Conservation (phyloP, 2,888 invertebrate species). For the Ormyrus nitidulus region DNA sequence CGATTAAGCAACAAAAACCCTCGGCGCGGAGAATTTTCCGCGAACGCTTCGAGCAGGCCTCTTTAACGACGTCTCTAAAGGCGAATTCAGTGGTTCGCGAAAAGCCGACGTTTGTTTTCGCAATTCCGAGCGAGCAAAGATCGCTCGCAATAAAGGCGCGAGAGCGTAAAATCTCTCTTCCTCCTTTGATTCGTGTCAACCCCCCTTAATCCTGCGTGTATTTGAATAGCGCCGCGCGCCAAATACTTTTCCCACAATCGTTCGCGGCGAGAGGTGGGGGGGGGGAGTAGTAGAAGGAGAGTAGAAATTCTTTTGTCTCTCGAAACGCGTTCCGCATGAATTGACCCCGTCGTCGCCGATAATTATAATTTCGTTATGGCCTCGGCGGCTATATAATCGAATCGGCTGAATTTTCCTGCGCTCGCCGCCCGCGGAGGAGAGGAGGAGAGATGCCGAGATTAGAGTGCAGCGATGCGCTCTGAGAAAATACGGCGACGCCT, state of each 20-base stretch:
- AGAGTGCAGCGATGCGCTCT: background rate
- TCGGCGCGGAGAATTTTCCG: no score
- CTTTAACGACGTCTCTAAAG: no score
- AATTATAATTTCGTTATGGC: conserved; percentile 44
- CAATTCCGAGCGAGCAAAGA: no score
- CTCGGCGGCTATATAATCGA: conserved; percentile 32
- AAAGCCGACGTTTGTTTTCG: no score
- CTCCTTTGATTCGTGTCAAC: background rate
- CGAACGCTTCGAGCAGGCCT: no score
- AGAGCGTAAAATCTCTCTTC: conserved; percentile 1
- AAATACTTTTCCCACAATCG: conserved; percentile 39
- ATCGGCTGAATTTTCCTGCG: conserved; percentile 22
- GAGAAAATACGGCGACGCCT: no score
- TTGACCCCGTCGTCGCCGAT: conserved; percentile 15
- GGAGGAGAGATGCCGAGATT: background rate
- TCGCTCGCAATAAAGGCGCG: background rate
- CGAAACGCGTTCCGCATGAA: conserved; percentile 32
- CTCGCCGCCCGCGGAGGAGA: background rate
- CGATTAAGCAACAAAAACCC: no score
- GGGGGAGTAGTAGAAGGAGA: background rate
- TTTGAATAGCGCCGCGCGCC: conserved; percentile 23
- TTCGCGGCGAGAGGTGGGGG: background rate
- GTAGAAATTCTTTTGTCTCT: conserved; percentile 39
- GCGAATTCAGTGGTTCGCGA: no score
- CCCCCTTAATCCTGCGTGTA: background rate